Evolutionary conservation across 1,140 invertebrate genomes (phyloP).

Genomic region (Heliconius himera): DNA sequence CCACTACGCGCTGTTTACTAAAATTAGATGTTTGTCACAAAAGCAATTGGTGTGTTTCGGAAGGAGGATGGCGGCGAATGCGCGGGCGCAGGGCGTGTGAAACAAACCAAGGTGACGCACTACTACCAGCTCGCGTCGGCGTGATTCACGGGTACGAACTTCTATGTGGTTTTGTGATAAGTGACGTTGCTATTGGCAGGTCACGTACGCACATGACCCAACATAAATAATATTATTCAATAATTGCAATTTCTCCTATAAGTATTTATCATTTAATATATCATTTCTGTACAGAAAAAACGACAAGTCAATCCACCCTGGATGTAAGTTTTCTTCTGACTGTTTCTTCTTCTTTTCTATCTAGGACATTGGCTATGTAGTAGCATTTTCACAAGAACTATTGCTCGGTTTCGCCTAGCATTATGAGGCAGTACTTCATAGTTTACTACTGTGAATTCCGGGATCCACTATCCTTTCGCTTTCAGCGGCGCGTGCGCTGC

Average conservation of each 20-base stretch:
- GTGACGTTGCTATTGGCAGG: conserved; percentile 45
- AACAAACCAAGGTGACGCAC: conserved; percentile 61
- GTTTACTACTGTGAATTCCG: conserved; percentile 45
- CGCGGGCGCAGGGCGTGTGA: conserved; percentile 54
- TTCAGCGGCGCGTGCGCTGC: conserved; percentile 73
- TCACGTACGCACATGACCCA: conserved; percentile 61
- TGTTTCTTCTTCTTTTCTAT: too few relatives aligned
- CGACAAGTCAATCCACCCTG: too few relatives aligned
- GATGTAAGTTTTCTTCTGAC: too few relatives aligned
- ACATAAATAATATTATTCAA: conserved; percentile 21
- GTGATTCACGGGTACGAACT: conserved; percentile 53
- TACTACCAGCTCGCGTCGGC: conserved; percentile 27
- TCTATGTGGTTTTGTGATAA: conserved; percentile 53
- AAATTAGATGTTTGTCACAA: conserved; percentile 1
- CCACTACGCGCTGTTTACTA: neutral
- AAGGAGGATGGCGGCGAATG: conserved; percentile 59
- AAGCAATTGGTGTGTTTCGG: conserved; percentile 52
- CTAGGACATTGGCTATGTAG: too few relatives aligned
- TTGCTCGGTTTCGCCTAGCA: neutral
- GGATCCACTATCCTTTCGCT: conserved; percentile 72
- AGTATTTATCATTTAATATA: neutral
- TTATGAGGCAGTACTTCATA: neutral
- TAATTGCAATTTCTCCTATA: conserved; percentile 12
- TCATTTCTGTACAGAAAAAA: too few relatives aligned
- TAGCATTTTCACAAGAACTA: neutral